Conservation (phyloP, 2,888 invertebrate species). For the Crocallis elinguaria region DNA sequence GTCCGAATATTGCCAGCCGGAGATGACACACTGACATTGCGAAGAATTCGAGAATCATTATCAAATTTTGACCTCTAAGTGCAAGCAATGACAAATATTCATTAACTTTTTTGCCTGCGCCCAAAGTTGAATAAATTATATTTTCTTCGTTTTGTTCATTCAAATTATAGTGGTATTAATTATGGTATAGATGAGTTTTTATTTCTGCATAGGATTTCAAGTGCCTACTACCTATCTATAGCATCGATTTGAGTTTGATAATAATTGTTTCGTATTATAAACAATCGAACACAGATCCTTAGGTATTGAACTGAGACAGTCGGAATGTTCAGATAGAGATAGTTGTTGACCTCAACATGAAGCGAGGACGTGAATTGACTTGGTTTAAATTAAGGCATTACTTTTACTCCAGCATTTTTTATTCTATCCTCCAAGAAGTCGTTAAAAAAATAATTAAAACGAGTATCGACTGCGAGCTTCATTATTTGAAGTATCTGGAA, state of each 20-base stretch:
- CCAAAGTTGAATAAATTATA: conserved; percentile 7
- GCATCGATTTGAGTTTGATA: background rate
- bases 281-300: conserved; percentile 11
- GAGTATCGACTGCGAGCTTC: conserved; percentile 4
- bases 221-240: too few relatives aligned
- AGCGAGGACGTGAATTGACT: conserved; percentile 71
- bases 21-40: too few relatives aligned
- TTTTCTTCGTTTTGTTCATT: conserved; percentile 2
- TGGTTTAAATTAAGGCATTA: conserved; percentile 30
- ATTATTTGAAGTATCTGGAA: background rate
- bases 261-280: conserved; percentile 1
- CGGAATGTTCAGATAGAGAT: conserved; percentile 63
- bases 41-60: conserved; percentile 1
- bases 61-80: conserved; percentile 10
- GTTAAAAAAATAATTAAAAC: conserved; percentile 12
- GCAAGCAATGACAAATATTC: conserved; percentile 12
- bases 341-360: conserved; percentile 75
- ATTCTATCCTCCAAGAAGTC: background rate
- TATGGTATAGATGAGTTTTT: too few relatives aligned
- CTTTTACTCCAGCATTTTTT: conserved; percentile 21
- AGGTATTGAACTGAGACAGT: conserved; percentile 32
- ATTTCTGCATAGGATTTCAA: background rate
- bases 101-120: conserved; percentile 13
- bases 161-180: background rate
- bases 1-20: too few relatives aligned